phyloP scores from a whole-genome alignment of 2,888 invertebrate genomes.

The Byasa hedistus region DNA sequence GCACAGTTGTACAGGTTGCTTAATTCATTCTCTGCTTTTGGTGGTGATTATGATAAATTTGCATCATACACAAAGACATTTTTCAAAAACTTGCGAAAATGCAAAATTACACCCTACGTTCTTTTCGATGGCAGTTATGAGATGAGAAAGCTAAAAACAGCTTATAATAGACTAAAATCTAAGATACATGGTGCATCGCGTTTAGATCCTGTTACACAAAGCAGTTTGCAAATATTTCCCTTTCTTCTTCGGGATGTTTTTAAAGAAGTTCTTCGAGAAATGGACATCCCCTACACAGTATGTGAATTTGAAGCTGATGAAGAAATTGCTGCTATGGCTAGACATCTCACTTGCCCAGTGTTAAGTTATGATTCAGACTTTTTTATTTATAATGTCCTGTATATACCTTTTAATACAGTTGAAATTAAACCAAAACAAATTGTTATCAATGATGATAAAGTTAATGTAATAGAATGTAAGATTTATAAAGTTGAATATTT shows the following conservation, averaged over 20 bases:
- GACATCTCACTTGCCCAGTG: constrained; percentile 89
- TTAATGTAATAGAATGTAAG: constrained; percentile 82
- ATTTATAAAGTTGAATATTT: constrained; percentile 87
- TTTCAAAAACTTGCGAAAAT: constrained; percentile 84
- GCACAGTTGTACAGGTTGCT: constrained; percentile 84
- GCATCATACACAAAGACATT: constrained; percentile 83
- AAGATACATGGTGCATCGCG: constrained; percentile 80
- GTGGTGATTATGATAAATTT: constrained; percentile 91
- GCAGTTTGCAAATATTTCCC: constrained; percentile 84
- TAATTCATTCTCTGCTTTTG: constrained; percentile 85
- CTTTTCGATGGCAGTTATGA: constrained; percentile 91
- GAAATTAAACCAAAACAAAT: constrained; percentile 67
- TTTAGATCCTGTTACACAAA: constrained; percentile 78
- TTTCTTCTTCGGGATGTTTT: constrained; percentile 87
- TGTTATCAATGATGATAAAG: constrained; percentile 48
- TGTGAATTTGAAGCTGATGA: constrained; percentile 95
- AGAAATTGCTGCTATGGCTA: constrained; percentile 90
- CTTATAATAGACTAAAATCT: constrained; percentile 78
- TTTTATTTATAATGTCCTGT: constrained; percentile 90
- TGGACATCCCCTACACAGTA: constrained; percentile 83
- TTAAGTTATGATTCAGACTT: constrained; percentile 97
- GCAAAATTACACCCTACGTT: constrained; percentile 86
- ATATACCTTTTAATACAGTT: constrained; percentile 88
- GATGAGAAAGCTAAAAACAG: constrained; percentile 84
- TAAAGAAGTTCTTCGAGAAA: constrained; percentile 82